phyloP scores from a whole-genome alignment of 2,888 invertebrate species.

The Eurytoma adleriae region DNA sequence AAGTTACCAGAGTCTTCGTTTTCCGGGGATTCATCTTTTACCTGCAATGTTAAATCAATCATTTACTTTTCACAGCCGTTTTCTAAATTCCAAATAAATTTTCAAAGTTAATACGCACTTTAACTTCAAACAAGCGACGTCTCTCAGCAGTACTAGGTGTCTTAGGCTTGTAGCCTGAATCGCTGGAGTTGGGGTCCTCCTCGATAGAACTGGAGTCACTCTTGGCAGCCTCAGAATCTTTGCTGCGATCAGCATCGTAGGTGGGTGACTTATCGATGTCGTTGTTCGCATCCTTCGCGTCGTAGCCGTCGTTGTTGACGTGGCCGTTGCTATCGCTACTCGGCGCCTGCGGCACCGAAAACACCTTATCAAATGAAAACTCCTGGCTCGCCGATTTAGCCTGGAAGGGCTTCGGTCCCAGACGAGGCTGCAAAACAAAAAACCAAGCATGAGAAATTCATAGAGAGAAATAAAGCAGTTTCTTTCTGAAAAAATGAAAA shows the following conservation, averaged over 20 bases:
- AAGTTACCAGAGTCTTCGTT: constrained; percentile 78
- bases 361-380: constrained; percentile 89
- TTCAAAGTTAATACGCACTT: constrained; percentile 55
- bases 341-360: constrained; percentile 87
- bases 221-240: constrained; percentile 78
- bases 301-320: constrained; percentile 65
- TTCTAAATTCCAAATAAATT: not conserved
- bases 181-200: constrained; percentile 81
- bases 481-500: not conserved
- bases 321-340: constrained; percentile 72
- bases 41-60: not conserved
- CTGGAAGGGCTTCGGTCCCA: constrained; percentile 92
- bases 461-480: not conserved
- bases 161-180: constrained; percentile 83
- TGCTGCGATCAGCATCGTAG: constrained; percentile 65
- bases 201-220: constrained; percentile 81
- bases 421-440: constrained; percentile 82
- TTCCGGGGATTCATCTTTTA: constrained; percentile 78
- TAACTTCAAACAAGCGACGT: constrained; percentile 84
- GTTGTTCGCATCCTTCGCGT: constrained; percentile 58
- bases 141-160: constrained; percentile 89
- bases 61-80: not conserved
- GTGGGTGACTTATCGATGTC: constrained; percentile 68
- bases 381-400: constrained; percentile 85
- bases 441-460: constrained; percentile 19